phyloP scores from a whole-genome alignment of 1,140 invertebrate species.

The Zaprionus capensis region DNA sequence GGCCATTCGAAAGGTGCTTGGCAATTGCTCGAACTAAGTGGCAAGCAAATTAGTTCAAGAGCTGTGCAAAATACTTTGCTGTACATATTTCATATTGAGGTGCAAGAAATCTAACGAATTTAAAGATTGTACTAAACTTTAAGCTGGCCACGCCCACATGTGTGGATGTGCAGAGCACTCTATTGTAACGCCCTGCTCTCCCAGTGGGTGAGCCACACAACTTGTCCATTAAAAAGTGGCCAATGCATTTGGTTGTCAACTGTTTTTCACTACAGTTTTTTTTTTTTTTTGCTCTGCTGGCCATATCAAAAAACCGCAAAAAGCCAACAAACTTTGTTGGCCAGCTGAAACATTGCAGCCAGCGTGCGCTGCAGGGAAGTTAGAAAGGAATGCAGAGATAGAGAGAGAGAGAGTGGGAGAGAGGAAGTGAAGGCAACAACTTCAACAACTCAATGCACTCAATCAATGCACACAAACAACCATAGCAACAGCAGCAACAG shows the following conservation, averaged over 20 bases:
- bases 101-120: neutral
- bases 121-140: neutral
- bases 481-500: constrained; percentile 27
- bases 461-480: constrained; percentile 73
- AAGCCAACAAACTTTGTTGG: constrained; percentile 69
- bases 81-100: neutral
- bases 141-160: neutral
- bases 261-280: constrained; percentile 46
- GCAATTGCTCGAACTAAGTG: constrained; percentile 3
- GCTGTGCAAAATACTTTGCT: neutral
- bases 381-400: neutral
- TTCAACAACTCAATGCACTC: constrained; percentile 82
- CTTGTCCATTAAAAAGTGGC: constrained; percentile 61
- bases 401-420: neutral
- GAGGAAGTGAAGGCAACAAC: constrained; percentile 51
- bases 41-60: constrained; percentile 11
- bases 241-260: constrained; percentile 69
- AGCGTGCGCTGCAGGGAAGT: constrained; percentile 7
- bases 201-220: constrained; percentile 6
- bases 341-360: constrained; percentile 11
- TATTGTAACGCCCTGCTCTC: neutral
- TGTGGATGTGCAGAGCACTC: neutral
- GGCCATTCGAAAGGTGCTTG: neutral
- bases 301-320: constrained; percentile 75
- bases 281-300: constrained; percentile 49